A percentile compares a stretch with the other conserved stretches of the same genome.
These are phyloP conservation scores for Phengaris arion DNA, from an alignment of 2,888 invertebrate genomes.

Conservation along the genomic window DNA sequence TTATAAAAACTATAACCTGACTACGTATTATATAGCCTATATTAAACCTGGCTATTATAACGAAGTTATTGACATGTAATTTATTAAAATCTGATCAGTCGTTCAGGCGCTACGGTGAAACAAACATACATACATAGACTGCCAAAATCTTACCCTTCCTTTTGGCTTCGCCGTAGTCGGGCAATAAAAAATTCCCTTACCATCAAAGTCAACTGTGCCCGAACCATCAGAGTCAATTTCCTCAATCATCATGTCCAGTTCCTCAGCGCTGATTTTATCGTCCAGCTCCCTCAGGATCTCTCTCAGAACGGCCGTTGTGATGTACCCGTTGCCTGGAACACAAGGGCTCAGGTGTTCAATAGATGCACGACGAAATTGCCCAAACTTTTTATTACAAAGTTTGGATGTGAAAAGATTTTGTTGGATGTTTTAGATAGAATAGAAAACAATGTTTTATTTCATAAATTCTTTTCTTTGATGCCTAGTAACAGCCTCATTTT, in stretches of 20 bases:
- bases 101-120: no score
- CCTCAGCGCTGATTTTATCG: slow-evolving; percentile 95
- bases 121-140: no score
- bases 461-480: no score
- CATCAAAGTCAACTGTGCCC: slow-evolving; percentile 98
- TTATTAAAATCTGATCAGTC: no score
- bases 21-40: no score
- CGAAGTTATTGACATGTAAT: no score
- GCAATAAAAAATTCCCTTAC: slow-evolving; percentile 67
- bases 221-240: slow-evolving; percentile 99
- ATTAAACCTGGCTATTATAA: no score
- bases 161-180: no score
- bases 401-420: background rate
- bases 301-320: slow-evolving; percentile 90
- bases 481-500: no score
- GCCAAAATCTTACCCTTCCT: no score
- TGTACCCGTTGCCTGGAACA: slow-evolving; percentile 90
- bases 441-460: background rate
- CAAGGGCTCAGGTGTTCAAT: background rate
- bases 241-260: slow-evolving; percentile 97
- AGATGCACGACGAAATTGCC: background rate
- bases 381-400: slow-evolving; percentile 19
- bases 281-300: slow-evolving; percentile 97
- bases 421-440: background rate
- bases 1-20: no score